Conservation (phyloP, 2,888 invertebrate species). For the Leucophenga montana region DNA sequence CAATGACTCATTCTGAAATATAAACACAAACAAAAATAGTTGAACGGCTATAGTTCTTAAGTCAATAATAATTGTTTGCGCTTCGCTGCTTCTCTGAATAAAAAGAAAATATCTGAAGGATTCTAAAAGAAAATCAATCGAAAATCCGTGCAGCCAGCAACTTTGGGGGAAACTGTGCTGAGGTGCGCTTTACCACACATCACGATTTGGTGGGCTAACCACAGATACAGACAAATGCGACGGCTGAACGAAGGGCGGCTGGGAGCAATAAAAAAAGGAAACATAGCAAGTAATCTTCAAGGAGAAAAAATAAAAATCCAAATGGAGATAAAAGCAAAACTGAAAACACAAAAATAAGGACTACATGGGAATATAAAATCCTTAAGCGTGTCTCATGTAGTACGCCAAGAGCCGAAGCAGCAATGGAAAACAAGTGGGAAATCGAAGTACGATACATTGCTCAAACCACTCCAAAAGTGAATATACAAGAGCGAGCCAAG, state of each 20-base stretch:
- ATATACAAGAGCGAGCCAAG: constrained; percentile 25
- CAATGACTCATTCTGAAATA: constrained; percentile 34
- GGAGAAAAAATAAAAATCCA: constrained; percentile 50
- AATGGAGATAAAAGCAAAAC: constrained; percentile 43
- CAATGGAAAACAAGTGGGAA: constrained; percentile 31
- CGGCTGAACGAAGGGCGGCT: constrained; percentile 52
- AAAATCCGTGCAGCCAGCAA: constrained; percentile 38
- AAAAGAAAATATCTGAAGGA: neutral
- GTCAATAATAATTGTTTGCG: constrained; percentile 33
- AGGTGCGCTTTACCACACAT: constrained; percentile 13
- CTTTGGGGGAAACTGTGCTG: constrained; percentile 4
- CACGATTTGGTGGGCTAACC: constrained; percentile 33
- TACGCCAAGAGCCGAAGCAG: constrained; percentile 41
- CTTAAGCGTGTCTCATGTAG: constrained; percentile 27
- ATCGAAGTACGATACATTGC: constrained; percentile 27
- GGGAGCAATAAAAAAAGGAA: constrained; percentile 63
- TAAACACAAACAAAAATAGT: constrained; percentile 36
- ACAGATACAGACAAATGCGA: constrained; percentile 41
- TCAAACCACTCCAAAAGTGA: constrained; percentile 26
- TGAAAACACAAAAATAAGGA: constrained; percentile 40
- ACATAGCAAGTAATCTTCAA: constrained; percentile 33
- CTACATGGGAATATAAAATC: constrained; percentile 32
- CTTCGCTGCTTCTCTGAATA: neutral
- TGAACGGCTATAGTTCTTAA: neutral
- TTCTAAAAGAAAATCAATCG: constrained; percentile 52